A percentile compares a stretch with the other conserved stretches of the same genome.
phyloP scores from a whole-genome alignment of 2,113 vertebrate species.

The Engystomops pustulosus region DNA sequence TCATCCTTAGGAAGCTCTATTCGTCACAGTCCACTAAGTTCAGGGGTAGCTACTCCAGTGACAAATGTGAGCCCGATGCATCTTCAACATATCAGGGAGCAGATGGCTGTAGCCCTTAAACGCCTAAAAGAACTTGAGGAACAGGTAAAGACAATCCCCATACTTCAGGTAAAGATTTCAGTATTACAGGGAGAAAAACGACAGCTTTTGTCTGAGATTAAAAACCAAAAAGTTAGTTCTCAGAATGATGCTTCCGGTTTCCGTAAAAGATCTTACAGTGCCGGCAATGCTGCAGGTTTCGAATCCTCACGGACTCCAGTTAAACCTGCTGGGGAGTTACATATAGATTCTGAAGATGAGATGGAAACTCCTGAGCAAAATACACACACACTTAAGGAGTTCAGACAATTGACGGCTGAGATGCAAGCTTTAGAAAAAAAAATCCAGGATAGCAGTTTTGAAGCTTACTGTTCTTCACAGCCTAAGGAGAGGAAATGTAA shows the following conservation, averaged over 20 bases:
- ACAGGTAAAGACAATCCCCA: conserved; percentile 92
- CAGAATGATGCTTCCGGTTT: conserved; percentile 72
- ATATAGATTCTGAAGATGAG: conserved; percentile 85
- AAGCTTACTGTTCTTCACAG: conserved; percentile 60
- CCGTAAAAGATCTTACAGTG: conserved; percentile 91
- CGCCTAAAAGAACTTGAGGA: conserved; percentile 93
- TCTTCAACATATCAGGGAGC: conserved; percentile 94
- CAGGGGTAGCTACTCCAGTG: conserved; percentile 89
- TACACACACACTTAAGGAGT: conserved; percentile 85
- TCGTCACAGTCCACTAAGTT: conserved; percentile 94
- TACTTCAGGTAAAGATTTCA: conserved; percentile 95
- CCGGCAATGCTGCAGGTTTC: conserved; percentile 89
- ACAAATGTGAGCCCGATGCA: conserved; percentile 93
- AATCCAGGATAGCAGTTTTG: conserved; percentile 77
- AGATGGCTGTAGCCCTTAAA: conserved; percentile 93
- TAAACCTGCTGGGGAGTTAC: conserved; percentile 81
- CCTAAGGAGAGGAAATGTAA: conserved; percentile 62
- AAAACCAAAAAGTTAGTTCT: conserved; percentile 74
- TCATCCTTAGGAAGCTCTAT: conserved; percentile 90
- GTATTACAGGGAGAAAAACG: conserved; percentile 96
- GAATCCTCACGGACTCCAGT: conserved; percentile 76
- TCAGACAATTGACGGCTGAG: conserved; percentile 89
- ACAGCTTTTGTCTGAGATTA: conserved; percentile 86
- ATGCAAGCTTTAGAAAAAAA: conserved; percentile 92
- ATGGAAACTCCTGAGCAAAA: conserved; percentile 80